Evolutionary conservation across 2,113 vertebrate genomes (phyloP).

Genomic region (Theristicus caerulescens): DNA sequence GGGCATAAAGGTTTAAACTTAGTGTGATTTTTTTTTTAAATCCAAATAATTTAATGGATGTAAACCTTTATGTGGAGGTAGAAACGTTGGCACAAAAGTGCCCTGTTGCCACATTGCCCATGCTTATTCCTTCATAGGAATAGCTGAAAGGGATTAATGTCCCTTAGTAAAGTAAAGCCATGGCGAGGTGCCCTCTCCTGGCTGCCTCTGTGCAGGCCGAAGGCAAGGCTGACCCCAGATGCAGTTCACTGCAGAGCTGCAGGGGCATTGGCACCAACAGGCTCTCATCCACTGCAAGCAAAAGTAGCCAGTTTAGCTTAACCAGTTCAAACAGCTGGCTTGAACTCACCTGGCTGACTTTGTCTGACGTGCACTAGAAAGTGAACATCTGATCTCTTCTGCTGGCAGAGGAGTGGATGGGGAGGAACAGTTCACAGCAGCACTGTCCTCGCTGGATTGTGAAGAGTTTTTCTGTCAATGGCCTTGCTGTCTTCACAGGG

Average conservation of each 20-base stretch:
- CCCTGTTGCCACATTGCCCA: background rate
- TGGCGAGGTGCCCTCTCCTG: background rate
- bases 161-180: background rate
- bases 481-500: background rate
- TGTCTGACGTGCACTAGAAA: background rate
- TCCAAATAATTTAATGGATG: background rate
- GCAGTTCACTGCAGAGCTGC: background rate
- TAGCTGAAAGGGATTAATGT: background rate
- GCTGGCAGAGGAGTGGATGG: background rate
- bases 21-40: background rate
- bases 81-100: fast-evolving
- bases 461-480: background rate
- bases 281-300: background rate
- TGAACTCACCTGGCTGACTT: background rate
- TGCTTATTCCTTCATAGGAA: background rate
- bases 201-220: background rate
- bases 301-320: background rate
- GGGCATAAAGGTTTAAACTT: background rate
- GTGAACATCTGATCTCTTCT: background rate
- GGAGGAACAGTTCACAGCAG: background rate
- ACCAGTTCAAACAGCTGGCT: background rate
- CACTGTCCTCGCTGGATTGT: background rate
- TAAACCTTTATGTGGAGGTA: background rate
- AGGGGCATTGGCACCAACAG: background rate
- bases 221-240: background rate